Percentiles rank a stretch among this genome's conserved stretches.
These are phyloP conservation scores for Xenopus borealis DNA, from an alignment of 2,113 vertebrate species.

Conservation along the genomic window DNA sequence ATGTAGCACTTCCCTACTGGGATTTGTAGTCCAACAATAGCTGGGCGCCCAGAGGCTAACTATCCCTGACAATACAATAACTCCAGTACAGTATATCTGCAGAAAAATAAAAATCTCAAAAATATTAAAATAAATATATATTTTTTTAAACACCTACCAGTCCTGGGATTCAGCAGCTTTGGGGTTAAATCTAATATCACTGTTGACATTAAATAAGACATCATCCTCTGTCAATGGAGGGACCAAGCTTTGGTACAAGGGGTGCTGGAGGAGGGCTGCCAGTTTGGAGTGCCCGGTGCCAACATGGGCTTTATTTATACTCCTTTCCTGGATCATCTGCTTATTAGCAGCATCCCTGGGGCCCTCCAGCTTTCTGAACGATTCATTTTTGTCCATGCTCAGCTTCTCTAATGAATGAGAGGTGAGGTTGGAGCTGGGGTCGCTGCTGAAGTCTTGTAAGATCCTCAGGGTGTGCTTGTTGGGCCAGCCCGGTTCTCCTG, in stretches of 20 bases:
- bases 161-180: slow-evolving; percentile 79
- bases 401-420: slow-evolving; percentile 78
- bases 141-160: slow-evolving; percentile 79
- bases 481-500: slow-evolving; percentile 76
- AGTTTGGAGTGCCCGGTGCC: slow-evolving; percentile 64
- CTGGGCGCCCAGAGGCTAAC: too few species aligned
- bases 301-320: slow-evolving; percentile 51
- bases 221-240: slow-evolving; percentile 79
- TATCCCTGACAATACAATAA: too few species aligned
- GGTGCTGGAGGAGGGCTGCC: slow-evolving; percentile 78
- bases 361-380: slow-evolving; percentile 18
- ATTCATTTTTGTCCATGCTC: slow-evolving; percentile 54
- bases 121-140: background rate
- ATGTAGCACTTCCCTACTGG: too few species aligned
- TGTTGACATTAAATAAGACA: slow-evolving; percentile 89
- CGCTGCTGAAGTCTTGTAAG: slow-evolving; percentile 90
- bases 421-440: slow-evolving; percentile 82
- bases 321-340: slow-evolving; percentile 51
- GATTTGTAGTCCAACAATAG: too few species aligned
- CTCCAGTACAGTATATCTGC: too few species aligned
- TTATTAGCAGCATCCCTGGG: slow-evolving; percentile 15
- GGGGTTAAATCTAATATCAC: slow-evolving; percentile 89
- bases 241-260: slow-evolving; percentile 70
- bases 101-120: too few species aligned
- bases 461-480: slow-evolving; percentile 90